These are phyloP conservation scores for Tamias sibiricus DNA, from an alignment of 2,113 vertebrate genomes.

Conservation along the genomic window DNA sequence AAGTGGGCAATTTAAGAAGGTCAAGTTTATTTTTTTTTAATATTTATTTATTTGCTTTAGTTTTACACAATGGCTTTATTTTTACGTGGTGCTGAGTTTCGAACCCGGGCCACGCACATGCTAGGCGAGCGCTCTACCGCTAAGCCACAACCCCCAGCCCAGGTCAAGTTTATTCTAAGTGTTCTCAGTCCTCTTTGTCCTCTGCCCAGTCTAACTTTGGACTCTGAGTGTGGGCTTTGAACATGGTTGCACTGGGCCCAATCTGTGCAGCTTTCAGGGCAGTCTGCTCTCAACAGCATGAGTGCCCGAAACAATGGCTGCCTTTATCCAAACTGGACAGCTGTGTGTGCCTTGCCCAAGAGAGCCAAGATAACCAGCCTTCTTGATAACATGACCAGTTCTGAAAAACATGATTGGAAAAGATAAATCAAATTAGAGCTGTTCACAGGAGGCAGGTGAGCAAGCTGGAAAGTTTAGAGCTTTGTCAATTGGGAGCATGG, in stretches of 20 bases:
- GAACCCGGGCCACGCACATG: no score
- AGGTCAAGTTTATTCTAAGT: background rate
- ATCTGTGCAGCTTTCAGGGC: background rate
- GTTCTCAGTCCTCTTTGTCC: background rate
- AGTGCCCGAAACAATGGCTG: background rate
- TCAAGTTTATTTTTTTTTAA: background rate
- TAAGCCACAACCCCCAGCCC: no score
- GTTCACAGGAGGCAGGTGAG: no score
- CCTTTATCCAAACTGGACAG: background rate
- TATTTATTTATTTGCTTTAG: no score
- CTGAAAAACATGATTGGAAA: background rate
- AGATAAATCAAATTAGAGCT: background rate
- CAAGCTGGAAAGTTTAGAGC: background rate
- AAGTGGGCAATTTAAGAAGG: background rate
- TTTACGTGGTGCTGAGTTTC: no score
- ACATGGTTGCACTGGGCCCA: background rate
- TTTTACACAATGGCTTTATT: no score
- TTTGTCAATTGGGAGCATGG: background rate
- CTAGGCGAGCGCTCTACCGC: no score
- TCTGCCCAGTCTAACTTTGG: background rate
- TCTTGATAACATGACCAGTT: background rate
- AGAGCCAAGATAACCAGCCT: background rate
- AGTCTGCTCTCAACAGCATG: background rate
- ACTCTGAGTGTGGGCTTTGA: background rate
- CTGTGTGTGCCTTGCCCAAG: fast-evolving